Evolutionary conservation across 2,888 invertebrate species (phyloP), one percentile per base, ranked within the genome.

Genomic region (Hyppa rectilinea): DNA sequence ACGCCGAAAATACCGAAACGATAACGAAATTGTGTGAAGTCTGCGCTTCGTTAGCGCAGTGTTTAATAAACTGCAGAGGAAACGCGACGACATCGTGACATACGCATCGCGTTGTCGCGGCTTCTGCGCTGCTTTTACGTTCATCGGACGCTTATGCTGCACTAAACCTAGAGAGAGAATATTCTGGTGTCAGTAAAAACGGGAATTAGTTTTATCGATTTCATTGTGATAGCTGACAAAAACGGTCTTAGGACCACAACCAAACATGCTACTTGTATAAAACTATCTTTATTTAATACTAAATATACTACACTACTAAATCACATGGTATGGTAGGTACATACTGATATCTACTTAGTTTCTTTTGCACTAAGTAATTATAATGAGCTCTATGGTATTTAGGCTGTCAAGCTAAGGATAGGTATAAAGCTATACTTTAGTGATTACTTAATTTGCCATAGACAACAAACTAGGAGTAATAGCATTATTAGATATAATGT

Each of bases 381-480:
- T 1, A n/a, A 1, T 43, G n/a, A 26, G 20, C 12, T 68, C 17
- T 45, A 36, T 43, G 56, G 50, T 56, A 43, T 36, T 72, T 72
- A 75, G 3, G 12, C 72, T 72, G 68, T 72, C 72, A 67, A 38
- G 31, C 23, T 20, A 7, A 29, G 12, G n/a, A 49, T 49, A n/a
- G n/a, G n/a, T n/a, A 36, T n/a, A 47, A 75, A 4, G 29, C 23
- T 75, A 66, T 49, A 66, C 36, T 56, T 71, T 40, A n/a, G 40
- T 76, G 49, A 56, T 50, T 38, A 76, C 56, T 56, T 56, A 68
- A 76, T 72, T 76, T 43, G 68, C 68, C 17, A 38, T 45, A 20
- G 4, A 34, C 31, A 38, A n/a, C 26, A 40, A 38, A 23, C 14
- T 34, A 17, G 20, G 17, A 9, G 31, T 34, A 40, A 47, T 26